phyloP scores from a whole-genome alignment of 2,888 invertebrate species.

The Coleophora flavipennella region DNA sequence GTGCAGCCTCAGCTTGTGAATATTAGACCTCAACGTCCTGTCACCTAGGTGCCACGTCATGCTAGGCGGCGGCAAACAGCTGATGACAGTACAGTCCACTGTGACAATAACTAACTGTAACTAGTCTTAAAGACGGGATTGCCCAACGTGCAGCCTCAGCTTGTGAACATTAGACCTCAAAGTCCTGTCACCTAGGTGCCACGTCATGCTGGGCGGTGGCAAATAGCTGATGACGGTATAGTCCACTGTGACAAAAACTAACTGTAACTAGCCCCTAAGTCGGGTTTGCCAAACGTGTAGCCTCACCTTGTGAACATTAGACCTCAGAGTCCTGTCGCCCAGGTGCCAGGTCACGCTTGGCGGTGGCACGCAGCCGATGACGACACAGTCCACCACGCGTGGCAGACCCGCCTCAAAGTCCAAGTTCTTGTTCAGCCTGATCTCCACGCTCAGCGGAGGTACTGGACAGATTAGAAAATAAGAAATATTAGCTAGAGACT shows the following conservation, averaged over 20 bases:
- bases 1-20: too few relatives aligned
- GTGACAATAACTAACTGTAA: too few relatives aligned
- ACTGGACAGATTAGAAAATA: slow-evolving; percentile 23
- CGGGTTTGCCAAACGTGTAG: too few relatives aligned
- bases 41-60: too few relatives aligned
- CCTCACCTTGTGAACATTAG: slow-evolving; percentile 50
- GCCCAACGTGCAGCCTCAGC: slow-evolving; percentile 33
- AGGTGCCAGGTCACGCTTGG: slow-evolving; percentile 51
- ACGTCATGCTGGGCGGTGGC: slow-evolving; percentile 46
- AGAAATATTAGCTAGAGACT: too few relatives aligned
- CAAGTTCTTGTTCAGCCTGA: slow-evolving; percentile 46
- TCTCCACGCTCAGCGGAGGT: slow-evolving; percentile 47
- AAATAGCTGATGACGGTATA: slow-evolving; percentile 55
- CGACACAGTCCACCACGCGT: slow-evolving; percentile 54
- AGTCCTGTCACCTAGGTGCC: slow-evolving; percentile 40
- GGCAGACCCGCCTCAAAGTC: slow-evolving; percentile 56
- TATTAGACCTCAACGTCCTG: too few relatives aligned
- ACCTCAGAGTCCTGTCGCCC: slow-evolving; percentile 34
- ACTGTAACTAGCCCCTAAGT: too few relatives aligned
- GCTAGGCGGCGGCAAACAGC: too few relatives aligned
- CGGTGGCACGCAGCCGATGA: slow-evolving; percentile 50
- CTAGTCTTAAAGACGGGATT: too few relatives aligned
- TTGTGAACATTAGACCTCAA: slow-evolving; percentile 48
- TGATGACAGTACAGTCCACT: too few relatives aligned
- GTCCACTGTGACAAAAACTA: too few relatives aligned